Conservation (phyloP, 2,888 invertebrate species). For the Phytoseiulus persimilis region DNA sequence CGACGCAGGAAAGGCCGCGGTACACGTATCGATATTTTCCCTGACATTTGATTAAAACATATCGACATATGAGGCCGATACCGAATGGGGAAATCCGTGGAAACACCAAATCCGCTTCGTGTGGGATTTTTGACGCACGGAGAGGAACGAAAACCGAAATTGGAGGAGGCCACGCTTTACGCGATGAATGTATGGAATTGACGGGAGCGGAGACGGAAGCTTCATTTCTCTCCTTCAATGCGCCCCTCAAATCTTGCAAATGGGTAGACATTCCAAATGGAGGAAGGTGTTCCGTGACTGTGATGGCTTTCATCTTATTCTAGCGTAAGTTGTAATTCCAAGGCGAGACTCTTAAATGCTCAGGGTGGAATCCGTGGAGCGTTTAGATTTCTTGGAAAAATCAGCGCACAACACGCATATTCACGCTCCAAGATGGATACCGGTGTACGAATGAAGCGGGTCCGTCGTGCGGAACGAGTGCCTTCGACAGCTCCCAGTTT, state of each 20-base stretch:
- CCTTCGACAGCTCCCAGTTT: not conserved
- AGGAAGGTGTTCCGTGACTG: slow-evolving; percentile 5
- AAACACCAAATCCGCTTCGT: not conserved
- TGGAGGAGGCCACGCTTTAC: not conserved
- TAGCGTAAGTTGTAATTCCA: not conserved
- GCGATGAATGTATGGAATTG: not conserved
- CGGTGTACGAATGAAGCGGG: not conserved
- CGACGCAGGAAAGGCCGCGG: too few species aligned
- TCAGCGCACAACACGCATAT: not conserved
- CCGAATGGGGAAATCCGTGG: too few species aligned
- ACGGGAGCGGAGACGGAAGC: not conserved
- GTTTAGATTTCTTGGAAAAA: not conserved
- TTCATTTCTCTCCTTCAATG: not conserved
- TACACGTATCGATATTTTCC: too few species aligned
- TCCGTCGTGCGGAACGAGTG: not conserved
- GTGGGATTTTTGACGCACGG: not conserved
- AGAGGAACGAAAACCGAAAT: not conserved
- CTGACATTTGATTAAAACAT: too few species aligned
- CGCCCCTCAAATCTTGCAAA: not conserved
- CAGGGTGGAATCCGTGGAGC: not conserved
- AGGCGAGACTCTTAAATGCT: not conserved
- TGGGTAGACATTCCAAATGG: not conserved
- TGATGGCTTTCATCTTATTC: not conserved
- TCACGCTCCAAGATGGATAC: not conserved
- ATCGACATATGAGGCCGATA: too few species aligned